Evolutionary conservation across 2,113 vertebrate species (phyloP), one percentile per base, ranked within the genome.

Genomic region (Brachypteracias leptosomus): DNA sequence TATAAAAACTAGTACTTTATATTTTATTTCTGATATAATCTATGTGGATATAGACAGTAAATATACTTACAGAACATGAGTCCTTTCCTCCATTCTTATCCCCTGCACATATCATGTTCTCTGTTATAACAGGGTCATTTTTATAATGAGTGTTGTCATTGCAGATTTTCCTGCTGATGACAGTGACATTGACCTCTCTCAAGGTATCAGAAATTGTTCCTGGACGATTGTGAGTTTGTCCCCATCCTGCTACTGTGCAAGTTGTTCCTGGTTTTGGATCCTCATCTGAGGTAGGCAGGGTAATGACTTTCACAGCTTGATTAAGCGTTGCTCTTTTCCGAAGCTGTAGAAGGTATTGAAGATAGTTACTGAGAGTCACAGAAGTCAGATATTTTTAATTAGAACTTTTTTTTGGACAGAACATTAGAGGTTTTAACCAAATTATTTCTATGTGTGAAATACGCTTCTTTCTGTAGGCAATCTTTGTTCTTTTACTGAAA

Each of bases 191-290:
- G 78, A 98, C 98, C 92, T 98, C 98, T 82, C 62, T 97, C 38
- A 98, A 95, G 38, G 17, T 82, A 21, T 91, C 13, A 42, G 97
- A 75, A 3, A 0, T 0, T 0, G 0, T 0, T 25, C 1, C 2
- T 0, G 0, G 1, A 3, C 0, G 0, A 20, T 33, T 95, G 0
- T 0, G 0, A 72, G 9, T 74, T 29, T 0, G 0, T 16, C 98
- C 98, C 98, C 98, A 98, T 31, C 98, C 98, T 76, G 98, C 97
- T 68, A 98, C 96, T 4, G 11, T 49, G 38, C 98, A 98, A 10
- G 1, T 3, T 33, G 96, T 98, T 83, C 88, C 96, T 36, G 89
- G 66, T 36, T 96, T 93, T 33, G 93, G 75, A 16, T 98, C 97
- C 3, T 25, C 8, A 16, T 14, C 92, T 2, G 6, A 94, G 24